These are phyloP conservation scores for Pachycephus smyrnensis DNA, from an alignment of 2,888 invertebrate species.

Conservation along the genomic window DNA sequence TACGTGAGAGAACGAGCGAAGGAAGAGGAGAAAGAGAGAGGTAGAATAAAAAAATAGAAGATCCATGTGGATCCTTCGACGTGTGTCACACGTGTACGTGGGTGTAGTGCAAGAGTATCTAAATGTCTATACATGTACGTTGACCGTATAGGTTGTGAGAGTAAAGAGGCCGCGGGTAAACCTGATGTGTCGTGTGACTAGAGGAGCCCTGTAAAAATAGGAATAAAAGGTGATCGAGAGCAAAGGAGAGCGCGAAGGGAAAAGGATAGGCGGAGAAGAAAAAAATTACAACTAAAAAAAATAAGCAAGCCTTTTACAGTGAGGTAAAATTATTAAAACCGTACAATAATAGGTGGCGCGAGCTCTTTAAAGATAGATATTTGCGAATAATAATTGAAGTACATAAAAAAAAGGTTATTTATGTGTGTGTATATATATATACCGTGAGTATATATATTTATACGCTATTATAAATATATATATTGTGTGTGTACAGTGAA, in stretches of 20 bases:
- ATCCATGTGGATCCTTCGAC: neutral
- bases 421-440: neutral
- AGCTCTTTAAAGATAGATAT: neutral
- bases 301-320: neutral
- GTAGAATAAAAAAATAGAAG: neutral
- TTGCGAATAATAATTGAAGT: neutral
- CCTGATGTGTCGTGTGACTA: neutral
- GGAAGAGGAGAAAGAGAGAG: neutral
- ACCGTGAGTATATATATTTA: neutral
- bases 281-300: neutral
- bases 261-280: neutral
- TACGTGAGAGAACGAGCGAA: neutral
- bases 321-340: neutral
- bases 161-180: neutral
- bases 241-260: neutral
- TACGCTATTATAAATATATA: conserved; percentile 24
- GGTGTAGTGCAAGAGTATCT: neutral
- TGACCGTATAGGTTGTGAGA: neutral
- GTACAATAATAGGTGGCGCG: neutral
- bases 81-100: neutral
- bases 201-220: neutral
- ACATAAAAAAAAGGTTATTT: neutral
- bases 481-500: conserved; percentile 40
- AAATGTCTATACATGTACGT: neutral
- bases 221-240: neutral